phyloP scores from a whole-genome alignment of 1,140 invertebrate genomes.

The Batillaria attramentaria region DNA sequence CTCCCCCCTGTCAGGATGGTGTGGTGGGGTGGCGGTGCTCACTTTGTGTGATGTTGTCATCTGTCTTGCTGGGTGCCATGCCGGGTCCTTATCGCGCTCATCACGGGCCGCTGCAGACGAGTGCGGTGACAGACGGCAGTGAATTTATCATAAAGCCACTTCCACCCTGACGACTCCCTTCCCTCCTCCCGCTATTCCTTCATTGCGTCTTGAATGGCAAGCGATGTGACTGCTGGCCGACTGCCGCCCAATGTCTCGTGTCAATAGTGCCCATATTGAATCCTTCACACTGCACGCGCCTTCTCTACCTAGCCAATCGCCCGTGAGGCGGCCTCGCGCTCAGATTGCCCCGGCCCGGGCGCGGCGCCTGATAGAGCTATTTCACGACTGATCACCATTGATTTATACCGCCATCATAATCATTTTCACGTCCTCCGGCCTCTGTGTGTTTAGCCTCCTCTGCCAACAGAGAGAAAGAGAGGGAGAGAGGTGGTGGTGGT shows the following conservation, averaged over 20 bases:
- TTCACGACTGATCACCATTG: conserved; percentile 19
- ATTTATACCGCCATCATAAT: conserved; percentile 18
- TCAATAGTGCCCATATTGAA: too few species aligned
- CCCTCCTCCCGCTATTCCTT: neutral
- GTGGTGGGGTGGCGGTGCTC: neutral
- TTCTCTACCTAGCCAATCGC: too few species aligned
- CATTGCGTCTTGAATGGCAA: neutral
- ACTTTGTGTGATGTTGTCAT: neutral
- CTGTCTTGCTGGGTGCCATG: neutral
- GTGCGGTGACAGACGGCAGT: neutral
- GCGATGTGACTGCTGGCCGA: neutral
- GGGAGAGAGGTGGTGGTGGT: too few species aligned
- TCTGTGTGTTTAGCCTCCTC: conserved; percentile 1
- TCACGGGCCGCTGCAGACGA: neutral
- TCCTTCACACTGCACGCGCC: too few species aligned
- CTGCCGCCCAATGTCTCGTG: too few species aligned
- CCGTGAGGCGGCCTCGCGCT: too few species aligned
- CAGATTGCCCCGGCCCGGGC: neutral
- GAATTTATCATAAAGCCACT: neutral
- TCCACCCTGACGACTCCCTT: neutral
- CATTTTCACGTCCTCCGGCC: conserved; percentile 8
- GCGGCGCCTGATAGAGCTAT: conserved; percentile 9
- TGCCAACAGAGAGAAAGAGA: too few species aligned
- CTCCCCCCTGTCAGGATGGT: neutral
- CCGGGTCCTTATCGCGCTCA: conserved; percentile 1